These are phyloP conservation scores for Punctoribates punctum DNA, from an alignment of 2,888 invertebrate species.

Conservation along the genomic window DNA sequence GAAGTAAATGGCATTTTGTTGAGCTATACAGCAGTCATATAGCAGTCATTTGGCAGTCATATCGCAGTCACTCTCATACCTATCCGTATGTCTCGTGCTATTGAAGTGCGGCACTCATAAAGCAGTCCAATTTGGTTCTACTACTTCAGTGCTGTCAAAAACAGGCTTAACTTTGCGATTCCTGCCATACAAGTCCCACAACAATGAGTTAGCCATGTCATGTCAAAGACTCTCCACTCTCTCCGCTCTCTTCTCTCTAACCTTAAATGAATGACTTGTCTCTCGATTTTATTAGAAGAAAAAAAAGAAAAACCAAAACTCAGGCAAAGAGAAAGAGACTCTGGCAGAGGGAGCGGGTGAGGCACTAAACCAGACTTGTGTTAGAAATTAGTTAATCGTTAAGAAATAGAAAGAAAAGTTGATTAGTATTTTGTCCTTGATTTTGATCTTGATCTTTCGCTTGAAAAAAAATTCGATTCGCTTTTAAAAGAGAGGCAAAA, in stretches of 20 bases:
- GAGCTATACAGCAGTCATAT: slow-evolving; percentile 25
- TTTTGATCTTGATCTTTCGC: slow-evolving; percentile 19
- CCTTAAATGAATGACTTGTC: slow-evolving; percentile 20
- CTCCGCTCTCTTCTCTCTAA: background rate
- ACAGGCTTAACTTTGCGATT: slow-evolving; percentile 21
- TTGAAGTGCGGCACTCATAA: slow-evolving; percentile 24
- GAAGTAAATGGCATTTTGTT: slow-evolving; percentile 31
- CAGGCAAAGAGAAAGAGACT: background rate
- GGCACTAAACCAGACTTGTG: background rate
- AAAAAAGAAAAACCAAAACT: background rate
- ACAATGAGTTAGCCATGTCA: background rate
- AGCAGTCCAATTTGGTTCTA: slow-evolving; percentile 21
- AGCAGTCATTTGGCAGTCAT: slow-evolving; percentile 15
- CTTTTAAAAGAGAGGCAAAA: background rate
- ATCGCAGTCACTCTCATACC: slow-evolving; percentile 4
- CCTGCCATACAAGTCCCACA: slow-evolving; percentile 12
- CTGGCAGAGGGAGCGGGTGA: slow-evolving; percentile 9
- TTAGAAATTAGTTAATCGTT: slow-evolving; percentile 19
- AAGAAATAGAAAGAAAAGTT: background rate
- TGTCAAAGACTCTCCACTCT: background rate
- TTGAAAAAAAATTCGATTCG: background rate
- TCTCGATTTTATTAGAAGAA: background rate
- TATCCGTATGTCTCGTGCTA: background rate
- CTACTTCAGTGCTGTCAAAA: slow-evolving; percentile 26
- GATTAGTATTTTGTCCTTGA: slow-evolving; percentile 25